Evolutionary conservation across 2,888 invertebrate species (phyloP), one percentile per base, ranked within the genome.

Genomic region (Zaprionus lineosus): DNA sequence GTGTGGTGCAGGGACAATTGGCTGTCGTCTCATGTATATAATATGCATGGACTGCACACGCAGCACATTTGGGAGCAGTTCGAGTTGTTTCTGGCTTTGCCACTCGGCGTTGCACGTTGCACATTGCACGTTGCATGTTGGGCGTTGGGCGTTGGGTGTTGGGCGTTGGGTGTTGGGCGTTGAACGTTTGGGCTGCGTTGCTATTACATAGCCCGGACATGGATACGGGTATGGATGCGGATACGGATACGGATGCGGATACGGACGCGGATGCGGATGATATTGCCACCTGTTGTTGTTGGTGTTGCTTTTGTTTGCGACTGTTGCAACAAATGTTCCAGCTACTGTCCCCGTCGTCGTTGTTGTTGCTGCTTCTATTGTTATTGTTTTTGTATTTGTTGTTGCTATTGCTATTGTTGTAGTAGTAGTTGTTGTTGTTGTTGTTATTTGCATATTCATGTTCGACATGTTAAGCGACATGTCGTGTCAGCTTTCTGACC

Each of bases 21-120:
- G 12, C 29, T 11, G 18, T 37, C 19, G 59, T 19, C 26, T 18
- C 56, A 47, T 56, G 71, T 55, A 53, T 44, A 52, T 57, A 60
- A 74, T 55, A 74, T 63, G 43, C 69, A 71, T 68, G 76, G 68
- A 72, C 65, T 68, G 76, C 76, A 75, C 69, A 76, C 65, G 65
- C 84, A 83, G 82, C 62, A 73, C 77, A 69, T 81, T 81, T 76
- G 84, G 73, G 77, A 65, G 77, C 43, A 72, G 73, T 72, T 79
- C 56, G 60, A 61, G 58, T 40, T 68, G 69, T 61, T 59, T 46
- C 52, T 48, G n/a, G 51, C 53, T 55, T 60, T 53, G 55, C 44
- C 58, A 63, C 41, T 68, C n/a, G n/a, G n/a, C n/a, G n/a, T n/a
- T n/a, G n/a, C n/a, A n/a, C n/a, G n/a, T n/a, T n/a, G n/a, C n/a